Evolutionary conservation across 1,140 invertebrate genomes (phyloP).

Genomic region (Gryllus bimaculatus): DNA sequence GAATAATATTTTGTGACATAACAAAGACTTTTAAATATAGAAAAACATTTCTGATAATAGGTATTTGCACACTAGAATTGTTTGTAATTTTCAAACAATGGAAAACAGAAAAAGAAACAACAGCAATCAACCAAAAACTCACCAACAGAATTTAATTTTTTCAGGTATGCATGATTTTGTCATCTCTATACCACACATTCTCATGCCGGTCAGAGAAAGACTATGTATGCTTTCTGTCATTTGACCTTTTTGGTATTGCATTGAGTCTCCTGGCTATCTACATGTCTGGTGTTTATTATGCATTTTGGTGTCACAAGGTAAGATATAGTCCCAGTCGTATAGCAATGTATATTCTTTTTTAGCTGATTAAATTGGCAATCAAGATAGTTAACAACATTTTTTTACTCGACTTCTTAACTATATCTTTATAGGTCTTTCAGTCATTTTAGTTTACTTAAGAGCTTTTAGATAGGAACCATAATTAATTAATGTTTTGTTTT

Average conservation of each 20-base stretch:
- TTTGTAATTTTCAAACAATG: too few relatives aligned
- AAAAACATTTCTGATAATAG: too few relatives aligned
- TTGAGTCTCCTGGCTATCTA: constrained; percentile 88
- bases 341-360: too few relatives aligned
- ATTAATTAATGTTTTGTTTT: constrained; percentile 7
- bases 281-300: constrained; percentile 90
- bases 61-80: too few relatives aligned
- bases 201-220: constrained; percentile 81
- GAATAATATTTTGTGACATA: too few relatives aligned
- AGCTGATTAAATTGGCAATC: too few relatives aligned
- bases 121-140: background rate
- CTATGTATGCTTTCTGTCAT: constrained; percentile 77
- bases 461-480: background rate
- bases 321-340: constrained; percentile 26
- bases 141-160: background rate
- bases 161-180: constrained; percentile 86
- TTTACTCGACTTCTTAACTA: too few relatives aligned
- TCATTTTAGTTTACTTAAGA: too few relatives aligned
- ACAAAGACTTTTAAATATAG: too few relatives aligned
- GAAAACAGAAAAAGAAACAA: too few relatives aligned
- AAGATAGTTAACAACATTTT: too few relatives aligned
- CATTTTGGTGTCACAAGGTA: constrained; percentile 90
- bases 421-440: too few relatives aligned
- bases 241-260: constrained; percentile 88
- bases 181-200: constrained; percentile 88